Percentiles rank a stretch among this genome's conserved stretches.
Evolutionary conservation across 2,113 vertebrate species (phyloP).

Genomic region (Aegotheles bennettii): DNA sequence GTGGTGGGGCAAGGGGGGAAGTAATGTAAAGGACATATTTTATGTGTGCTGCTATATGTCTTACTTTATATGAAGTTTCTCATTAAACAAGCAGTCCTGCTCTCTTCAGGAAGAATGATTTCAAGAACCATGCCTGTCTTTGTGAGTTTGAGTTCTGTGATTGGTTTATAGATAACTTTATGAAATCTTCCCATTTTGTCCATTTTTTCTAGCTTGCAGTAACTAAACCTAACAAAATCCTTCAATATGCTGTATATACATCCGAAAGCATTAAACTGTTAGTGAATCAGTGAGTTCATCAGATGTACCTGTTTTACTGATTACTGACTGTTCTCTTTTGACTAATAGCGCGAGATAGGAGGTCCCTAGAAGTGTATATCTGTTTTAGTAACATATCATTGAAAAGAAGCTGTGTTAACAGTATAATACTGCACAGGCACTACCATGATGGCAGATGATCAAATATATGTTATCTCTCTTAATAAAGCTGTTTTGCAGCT

Average conservation of each 20-base stretch:
- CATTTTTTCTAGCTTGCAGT: neutral
- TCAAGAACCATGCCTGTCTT: neutral
- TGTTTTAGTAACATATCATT: neutral
- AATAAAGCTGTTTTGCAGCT: constrained; percentile 57
- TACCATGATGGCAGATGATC: neutral
- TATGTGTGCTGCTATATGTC: neutral
- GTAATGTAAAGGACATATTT: neutral
- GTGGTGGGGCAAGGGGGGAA: too few species aligned
- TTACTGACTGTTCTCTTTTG: neutral
- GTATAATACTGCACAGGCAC: neutral
- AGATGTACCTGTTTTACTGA: neutral
- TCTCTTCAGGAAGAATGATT: neutral
- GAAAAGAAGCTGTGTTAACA: neutral
- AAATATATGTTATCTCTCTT: constrained; percentile 34
- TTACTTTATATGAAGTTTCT: neutral
- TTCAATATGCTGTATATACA: neutral
- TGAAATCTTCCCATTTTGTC: neutral
- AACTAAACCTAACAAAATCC: neutral
- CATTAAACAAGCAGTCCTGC: neutral
- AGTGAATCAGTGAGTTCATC: neutral
- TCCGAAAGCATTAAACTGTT: neutral
- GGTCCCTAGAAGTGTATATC: neutral
- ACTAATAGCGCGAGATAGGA: neutral
- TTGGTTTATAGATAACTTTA: neutral
- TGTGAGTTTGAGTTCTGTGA: neutral